Evolutionary conservation across 1,140 invertebrate species (phyloP).

Genomic region (Heliconius melpomene): DNA sequence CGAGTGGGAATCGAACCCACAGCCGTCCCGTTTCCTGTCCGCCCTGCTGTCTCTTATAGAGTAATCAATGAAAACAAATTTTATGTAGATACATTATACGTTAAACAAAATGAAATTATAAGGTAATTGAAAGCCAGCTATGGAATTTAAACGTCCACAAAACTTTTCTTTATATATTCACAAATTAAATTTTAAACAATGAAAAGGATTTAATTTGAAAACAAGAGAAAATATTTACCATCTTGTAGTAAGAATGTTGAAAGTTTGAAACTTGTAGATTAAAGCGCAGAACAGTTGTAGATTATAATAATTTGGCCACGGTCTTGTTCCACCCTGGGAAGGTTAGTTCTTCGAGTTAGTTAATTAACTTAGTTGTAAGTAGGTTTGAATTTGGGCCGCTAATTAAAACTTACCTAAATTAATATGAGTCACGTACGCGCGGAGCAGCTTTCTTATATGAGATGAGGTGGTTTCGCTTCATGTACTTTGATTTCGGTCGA

Average conservation of each 20-base stretch:
- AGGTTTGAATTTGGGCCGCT: conserved; percentile 51
- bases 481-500: conserved; percentile 16
- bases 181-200: not conserved
- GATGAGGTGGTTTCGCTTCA: conserved; percentile 20
- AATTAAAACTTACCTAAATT: conserved; percentile 54
- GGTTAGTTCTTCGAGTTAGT: conserved; percentile 39
- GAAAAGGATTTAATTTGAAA: conserved; percentile 5
- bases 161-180: not conserved
- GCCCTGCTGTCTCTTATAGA: no score
- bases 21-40: no score
- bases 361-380: conserved; percentile 57
- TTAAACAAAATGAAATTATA: no score
- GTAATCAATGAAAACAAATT: no score
- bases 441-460: conserved; percentile 38
- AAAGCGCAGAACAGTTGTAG: conserved; percentile 24
- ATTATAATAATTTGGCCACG: conserved; percentile 34
- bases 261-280: conserved; percentile 32
- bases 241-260: conserved; percentile 25
- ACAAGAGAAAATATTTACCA: conserved; percentile 12
- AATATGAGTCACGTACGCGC: conserved; percentile 52
- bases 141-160: not conserved
- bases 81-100: no score
- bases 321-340: conserved; percentile 25
- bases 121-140: not conserved
- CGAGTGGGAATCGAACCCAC: no score